Conservation (phyloP, 2,113 vertebrate species). For the Ammodytes marinus region DNA sequence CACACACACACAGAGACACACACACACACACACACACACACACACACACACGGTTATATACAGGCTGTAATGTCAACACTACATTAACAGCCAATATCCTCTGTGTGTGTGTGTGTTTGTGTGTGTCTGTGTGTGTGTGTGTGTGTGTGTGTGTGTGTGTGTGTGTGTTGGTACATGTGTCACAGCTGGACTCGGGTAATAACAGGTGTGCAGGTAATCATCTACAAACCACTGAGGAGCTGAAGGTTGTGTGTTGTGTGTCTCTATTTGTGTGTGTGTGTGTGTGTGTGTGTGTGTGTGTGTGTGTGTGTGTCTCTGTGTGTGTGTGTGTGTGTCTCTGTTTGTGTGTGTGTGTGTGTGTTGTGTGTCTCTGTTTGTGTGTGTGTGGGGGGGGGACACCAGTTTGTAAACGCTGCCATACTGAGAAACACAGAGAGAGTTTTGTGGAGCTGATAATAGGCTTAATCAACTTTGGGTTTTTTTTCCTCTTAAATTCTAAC, state of each 20-base stretch:
- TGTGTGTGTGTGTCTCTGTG: background rate
- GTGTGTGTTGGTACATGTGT: background rate
- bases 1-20: background rate
- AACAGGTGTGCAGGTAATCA: slow-evolving; percentile 58
- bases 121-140: slow-evolving; percentile 22
- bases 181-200: slow-evolving; percentile 47
- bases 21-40: background rate
- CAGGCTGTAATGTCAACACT: slow-evolving; percentile 1
- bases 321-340: background rate
- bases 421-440: too few relatives aligned
- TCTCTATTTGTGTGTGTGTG: too few relatives aligned
- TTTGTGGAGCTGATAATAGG: too few relatives aligned
- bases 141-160: slow-evolving; percentile 5
- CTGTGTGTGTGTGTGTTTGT: slow-evolving; percentile 7
- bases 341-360: too few relatives aligned
- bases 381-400: too few relatives aligned
- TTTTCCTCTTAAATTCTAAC: too few relatives aligned
- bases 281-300: background rate
- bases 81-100: slow-evolving; percentile 22
- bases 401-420: too few relatives aligned
- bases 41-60: background rate
- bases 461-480: too few relatives aligned
- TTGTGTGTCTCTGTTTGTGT: too few relatives aligned
- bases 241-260: background rate
- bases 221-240: background rate